Percentiles rank a stretch among this genome's conserved stretches.
These are phyloP conservation scores for Morone chrysops DNA, from an alignment of 2,113 vertebrate species.

Conservation along the genomic window DNA sequence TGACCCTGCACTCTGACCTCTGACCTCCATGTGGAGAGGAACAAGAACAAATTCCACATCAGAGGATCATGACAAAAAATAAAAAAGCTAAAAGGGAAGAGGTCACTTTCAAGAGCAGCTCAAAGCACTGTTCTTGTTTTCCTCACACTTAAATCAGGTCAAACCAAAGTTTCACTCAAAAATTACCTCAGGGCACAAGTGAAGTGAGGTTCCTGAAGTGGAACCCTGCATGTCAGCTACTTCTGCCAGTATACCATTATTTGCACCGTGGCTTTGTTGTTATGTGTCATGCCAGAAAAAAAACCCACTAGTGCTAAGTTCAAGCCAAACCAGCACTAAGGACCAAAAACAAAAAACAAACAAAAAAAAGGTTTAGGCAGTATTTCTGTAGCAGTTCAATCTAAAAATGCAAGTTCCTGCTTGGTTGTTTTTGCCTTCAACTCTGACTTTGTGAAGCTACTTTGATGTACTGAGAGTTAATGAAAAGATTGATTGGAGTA, in stretches of 20 bases:
- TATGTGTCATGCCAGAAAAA: slow-evolving; percentile 38
- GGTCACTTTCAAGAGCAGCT: slow-evolving; percentile 66
- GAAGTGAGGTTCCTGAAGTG: slow-evolving; percentile 58
- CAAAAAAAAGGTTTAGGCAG: not conserved
- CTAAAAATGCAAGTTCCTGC: not conserved
- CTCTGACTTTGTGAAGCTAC: slow-evolving; percentile 18
- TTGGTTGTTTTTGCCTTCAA: slow-evolving; percentile 20
- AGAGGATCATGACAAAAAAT: slow-evolving; percentile 28
- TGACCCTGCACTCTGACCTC: slow-evolving; percentile 43
- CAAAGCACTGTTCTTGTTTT: slow-evolving; percentile 38
- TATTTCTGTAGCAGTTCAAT: not conserved
- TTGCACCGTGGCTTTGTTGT: slow-evolving; percentile 47
- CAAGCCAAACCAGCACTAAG: slow-evolving; percentile 1
- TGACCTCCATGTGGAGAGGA: slow-evolving; percentile 46
- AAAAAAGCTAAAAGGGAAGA: slow-evolving; percentile 15
- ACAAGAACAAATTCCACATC: slow-evolving; percentile 44
- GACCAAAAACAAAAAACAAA: not conserved
- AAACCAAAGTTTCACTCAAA: slow-evolving; percentile 66
- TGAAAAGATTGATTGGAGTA: slow-evolving; percentile 19
- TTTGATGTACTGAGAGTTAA: slow-evolving; percentile 31
- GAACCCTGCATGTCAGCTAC: slow-evolving; percentile 62
- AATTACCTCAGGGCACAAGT: slow-evolving; percentile 55
- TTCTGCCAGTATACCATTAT: slow-evolving; percentile 47
- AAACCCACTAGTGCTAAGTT: slow-evolving; percentile 3
- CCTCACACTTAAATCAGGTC: slow-evolving; percentile 61